Percentiles rank a stretch among this genome's conserved stretches.
phyloP scores from a whole-genome alignment of 2,113 vertebrate species.

The Xiphophorus hellerii region DNA sequence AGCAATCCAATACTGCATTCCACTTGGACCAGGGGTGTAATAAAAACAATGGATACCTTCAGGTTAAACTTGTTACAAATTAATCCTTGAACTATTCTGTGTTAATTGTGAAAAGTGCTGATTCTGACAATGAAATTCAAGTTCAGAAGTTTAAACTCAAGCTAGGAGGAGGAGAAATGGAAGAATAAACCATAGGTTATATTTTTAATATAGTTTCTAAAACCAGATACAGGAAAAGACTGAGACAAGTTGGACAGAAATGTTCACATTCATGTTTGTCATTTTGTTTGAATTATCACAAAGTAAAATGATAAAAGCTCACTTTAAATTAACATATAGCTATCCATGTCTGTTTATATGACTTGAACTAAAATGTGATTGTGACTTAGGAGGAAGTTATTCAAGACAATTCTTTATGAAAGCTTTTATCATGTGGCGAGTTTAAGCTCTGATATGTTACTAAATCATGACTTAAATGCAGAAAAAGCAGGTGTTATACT shows the following conservation, averaged over 20 bases:
- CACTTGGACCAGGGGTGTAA: no score
- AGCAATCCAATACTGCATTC: neutral
- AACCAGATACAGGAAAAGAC: neutral
- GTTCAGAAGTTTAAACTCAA: neutral
- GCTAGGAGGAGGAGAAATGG: neutral
- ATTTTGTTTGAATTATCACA: neutral
- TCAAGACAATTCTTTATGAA: neutral
- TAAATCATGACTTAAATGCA: neutral
- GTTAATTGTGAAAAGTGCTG: neutral
- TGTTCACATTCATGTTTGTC: neutral
- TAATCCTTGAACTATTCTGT: neutral
- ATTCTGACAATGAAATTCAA: neutral
- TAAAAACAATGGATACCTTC: neutral
- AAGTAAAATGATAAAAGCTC: neutral
- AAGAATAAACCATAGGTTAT: neutral
- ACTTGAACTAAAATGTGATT: neutral
- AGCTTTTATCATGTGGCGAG: neutral
- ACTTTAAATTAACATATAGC: no score
- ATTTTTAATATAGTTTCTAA: neutral
- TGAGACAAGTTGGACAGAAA: neutral
- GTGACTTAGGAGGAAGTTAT: neutral
- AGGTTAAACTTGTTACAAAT: neutral
- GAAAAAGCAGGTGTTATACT: slow-evolving; percentile 1
- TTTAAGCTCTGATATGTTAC: neutral
- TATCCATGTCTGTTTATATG: neutral